These are phyloP conservation scores for Metacarcinus magister DNA, from an alignment of 2,888 invertebrate species.

Conservation along the genomic window DNA sequence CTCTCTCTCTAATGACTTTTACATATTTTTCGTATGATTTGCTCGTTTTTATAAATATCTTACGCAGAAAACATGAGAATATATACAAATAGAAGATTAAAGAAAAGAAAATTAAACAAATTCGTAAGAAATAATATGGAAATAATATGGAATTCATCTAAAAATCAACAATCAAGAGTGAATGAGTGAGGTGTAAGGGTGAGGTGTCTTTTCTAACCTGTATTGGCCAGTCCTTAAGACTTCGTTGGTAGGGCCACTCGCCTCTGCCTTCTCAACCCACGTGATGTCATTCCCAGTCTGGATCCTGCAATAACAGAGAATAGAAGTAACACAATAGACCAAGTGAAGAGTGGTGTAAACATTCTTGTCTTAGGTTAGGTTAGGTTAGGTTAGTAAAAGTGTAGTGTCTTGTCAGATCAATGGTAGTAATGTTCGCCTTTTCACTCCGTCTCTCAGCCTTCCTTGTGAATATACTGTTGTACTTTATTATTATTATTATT, in stretches of 20 bases:
- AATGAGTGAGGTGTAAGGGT: background rate
- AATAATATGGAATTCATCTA: background rate
- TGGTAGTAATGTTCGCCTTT: too few relatives aligned
- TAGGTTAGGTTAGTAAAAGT: too few relatives aligned
- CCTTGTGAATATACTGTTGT: too few relatives aligned
- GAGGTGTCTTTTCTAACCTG: constrained; percentile 53
- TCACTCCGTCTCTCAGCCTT: too few relatives aligned
- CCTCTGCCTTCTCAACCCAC: constrained; percentile 65
- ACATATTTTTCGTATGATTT: background rate
- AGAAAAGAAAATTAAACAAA: too few relatives aligned
- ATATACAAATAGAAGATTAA: background rate
- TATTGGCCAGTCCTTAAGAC: constrained; percentile 62
- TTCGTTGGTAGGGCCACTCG: constrained; percentile 56
- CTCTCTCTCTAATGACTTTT: background rate
- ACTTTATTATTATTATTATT: too few relatives aligned
- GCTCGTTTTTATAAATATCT: too few relatives aligned
- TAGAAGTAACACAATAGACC: background rate
- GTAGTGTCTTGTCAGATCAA: too few relatives aligned
- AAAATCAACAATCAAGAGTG: too few relatives aligned
- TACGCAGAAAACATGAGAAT: background rate
- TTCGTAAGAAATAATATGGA: too few relatives aligned
- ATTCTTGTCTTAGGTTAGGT: background rate
- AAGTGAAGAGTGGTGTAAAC: background rate
- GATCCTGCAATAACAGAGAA: constrained; percentile 18
- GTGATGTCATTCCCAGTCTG: constrained; percentile 66